phyloP scores from a whole-genome alignment of 2,797 vertebrate species.

The Lindbergichthys nudifrons region DNA sequence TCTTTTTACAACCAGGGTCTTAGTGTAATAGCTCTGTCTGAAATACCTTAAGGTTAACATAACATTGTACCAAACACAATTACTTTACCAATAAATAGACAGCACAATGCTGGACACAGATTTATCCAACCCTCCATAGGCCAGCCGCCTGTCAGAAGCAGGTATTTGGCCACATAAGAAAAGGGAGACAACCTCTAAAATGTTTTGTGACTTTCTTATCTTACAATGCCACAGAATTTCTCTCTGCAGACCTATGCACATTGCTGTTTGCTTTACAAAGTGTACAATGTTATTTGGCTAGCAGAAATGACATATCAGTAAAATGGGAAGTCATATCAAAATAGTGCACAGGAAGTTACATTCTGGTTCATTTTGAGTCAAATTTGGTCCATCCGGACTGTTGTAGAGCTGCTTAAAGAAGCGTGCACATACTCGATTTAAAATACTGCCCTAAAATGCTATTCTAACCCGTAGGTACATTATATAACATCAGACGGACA shows the following conservation, averaged over 20 bases:
- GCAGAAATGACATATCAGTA: not conserved
- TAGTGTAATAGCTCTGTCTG: conserved; percentile 6
- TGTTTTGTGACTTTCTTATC: not conserved
- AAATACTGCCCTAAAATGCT: not conserved
- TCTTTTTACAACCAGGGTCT: not conserved
- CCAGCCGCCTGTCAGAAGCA: not conserved
- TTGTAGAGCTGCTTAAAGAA: conserved; percentile 1
- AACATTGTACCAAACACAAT: not conserved
- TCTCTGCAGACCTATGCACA: not conserved
- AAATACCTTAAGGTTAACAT: not conserved
- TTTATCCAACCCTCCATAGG: conserved; percentile 4
- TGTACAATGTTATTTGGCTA: not conserved
- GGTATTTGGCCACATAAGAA: not conserved
- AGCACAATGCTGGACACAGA: not conserved
- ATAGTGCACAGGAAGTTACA: not conserved
- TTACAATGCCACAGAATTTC: not conserved
- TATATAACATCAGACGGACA: not conserved
- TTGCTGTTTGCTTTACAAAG: not conserved
- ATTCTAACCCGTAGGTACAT: not conserved
- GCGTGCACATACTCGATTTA: not conserved
- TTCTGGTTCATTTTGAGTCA: not conserved
- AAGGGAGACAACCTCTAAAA: not conserved
- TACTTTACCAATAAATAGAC: not conserved
- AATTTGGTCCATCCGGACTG: not conserved
- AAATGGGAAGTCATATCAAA: conserved; percentile 5